Evolutionary conservation across 2,888 invertebrate species (phyloP).

Genomic region (Tinea trinotella): DNA sequence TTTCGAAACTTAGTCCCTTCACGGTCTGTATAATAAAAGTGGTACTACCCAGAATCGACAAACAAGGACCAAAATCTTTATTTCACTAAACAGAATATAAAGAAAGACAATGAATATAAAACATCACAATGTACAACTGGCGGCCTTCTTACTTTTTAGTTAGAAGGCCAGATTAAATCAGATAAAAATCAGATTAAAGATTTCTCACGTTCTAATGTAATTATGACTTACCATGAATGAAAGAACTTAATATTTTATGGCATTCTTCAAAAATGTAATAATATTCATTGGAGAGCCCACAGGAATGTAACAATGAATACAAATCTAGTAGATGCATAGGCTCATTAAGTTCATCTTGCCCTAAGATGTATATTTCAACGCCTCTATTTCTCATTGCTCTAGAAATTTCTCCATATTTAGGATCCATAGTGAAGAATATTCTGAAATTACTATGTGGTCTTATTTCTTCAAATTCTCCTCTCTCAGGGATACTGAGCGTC

Average conservation of each 20-base stretch:
- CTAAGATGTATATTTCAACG: conserved; percentile 81
- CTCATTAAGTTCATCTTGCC: conserved; percentile 42
- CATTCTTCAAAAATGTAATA: conserved; percentile 46
- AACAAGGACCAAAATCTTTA: too few species aligned
- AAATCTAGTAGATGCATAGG: conserved; percentile 53
- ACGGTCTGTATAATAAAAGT: too few species aligned
- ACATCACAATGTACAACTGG: too few species aligned
- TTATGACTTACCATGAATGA: conserved; percentile 49
- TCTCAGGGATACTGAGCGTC: conserved; percentile 89
- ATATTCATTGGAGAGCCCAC: conserved; percentile 48
- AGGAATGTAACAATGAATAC: conserved; percentile 49
- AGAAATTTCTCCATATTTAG: conserved; percentile 95
- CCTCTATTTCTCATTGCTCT: conserved; percentile 99
- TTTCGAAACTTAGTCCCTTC: too few species aligned
- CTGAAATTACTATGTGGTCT: conserved; percentile 92
- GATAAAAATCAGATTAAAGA: too few species aligned
- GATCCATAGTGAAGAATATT: conserved; percentile 95
- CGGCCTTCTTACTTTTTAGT: too few species aligned
- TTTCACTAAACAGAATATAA: too few species aligned
- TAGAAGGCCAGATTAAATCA: too few species aligned
- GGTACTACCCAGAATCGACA: too few species aligned
- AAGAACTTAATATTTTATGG: conserved; percentile 54
- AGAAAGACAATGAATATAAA: too few species aligned
- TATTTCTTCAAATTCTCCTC: conserved; percentile 87
- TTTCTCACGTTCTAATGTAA: too few species aligned